Evolutionary conservation across 1,140 invertebrate species (phyloP).

Genomic region (Aphelenchoides besseyi): DNA sequence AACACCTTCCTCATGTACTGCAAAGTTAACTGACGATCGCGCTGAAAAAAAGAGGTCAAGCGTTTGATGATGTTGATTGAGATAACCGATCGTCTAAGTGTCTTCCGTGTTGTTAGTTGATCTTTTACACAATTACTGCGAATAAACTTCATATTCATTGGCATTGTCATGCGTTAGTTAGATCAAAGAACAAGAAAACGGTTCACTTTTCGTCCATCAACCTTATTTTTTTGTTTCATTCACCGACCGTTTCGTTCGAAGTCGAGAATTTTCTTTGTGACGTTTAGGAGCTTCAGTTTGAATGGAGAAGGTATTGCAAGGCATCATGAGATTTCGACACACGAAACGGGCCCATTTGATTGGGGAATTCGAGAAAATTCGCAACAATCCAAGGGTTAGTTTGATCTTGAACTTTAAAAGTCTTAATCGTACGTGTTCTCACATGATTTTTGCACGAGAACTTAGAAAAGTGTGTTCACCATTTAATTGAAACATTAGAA

Average conservation of each 20-base stretch:
- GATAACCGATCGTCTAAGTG: too few species aligned
- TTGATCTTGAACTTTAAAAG: neutral
- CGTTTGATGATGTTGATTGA: too few species aligned
- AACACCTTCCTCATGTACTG: too few species aligned
- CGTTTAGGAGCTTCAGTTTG: neutral
- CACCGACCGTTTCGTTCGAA: neutral
- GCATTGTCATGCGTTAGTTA: neutral
- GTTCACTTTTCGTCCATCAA: neutral
- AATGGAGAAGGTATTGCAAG: constrained; percentile 14
- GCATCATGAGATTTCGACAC: constrained; percentile 13
- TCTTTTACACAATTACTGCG: too few species aligned
- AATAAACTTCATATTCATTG: too few species aligned
- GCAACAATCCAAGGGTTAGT: constrained; percentile 15
- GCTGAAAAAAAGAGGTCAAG: too few species aligned
- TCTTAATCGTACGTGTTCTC: too few species aligned
- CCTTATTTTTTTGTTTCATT: neutral
- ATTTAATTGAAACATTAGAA: too few species aligned
- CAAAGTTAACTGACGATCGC: too few species aligned
- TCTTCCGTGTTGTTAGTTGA: too few species aligned
- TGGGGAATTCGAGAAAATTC: constrained; percentile 18
- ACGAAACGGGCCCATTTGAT: constrained; percentile 6
- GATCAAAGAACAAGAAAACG: neutral
- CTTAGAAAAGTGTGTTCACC: too few species aligned
- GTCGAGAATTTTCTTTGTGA: neutral
- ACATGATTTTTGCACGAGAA: too few species aligned